Evolutionary conservation across 1,140 invertebrate genomes (phyloP).

Genomic region (Zaprionus vittiger): DNA sequence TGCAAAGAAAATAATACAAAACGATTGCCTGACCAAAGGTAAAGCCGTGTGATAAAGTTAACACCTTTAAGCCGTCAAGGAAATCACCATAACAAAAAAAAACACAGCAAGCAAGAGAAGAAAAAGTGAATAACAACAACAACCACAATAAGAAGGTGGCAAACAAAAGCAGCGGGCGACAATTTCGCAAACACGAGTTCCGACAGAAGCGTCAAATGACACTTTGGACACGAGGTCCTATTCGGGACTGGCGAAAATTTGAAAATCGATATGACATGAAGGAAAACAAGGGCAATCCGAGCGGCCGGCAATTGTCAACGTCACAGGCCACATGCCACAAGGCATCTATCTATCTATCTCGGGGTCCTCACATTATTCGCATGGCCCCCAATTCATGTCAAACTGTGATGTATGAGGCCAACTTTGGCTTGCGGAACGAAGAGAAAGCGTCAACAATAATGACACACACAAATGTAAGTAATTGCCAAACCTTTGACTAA

Average conservation of each 20-base stretch:
- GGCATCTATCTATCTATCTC: conserved; percentile 15
- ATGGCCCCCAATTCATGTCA: conserved; percentile 26
- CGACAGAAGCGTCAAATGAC: conserved; percentile 67
- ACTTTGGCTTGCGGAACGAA: conserved; percentile 39
- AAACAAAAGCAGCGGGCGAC: conserved; percentile 60
- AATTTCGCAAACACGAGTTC: conserved; percentile 71
- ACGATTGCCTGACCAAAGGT: conserved; percentile 40
- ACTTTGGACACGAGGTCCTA: conserved; percentile 73
- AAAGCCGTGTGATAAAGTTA: conserved; percentile 67
- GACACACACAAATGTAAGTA: conserved; percentile 61
- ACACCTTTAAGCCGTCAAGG: conserved; percentile 71
- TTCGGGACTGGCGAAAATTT: conserved; percentile 46
- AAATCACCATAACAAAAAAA: conserved; percentile 46
- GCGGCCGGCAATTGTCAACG: conserved; percentile 38
- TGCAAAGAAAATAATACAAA: conserved; percentile 29
- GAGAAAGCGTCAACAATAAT: conserved; percentile 47
- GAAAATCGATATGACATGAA: conserved; percentile 81
- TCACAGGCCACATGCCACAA: conserved; percentile 38
- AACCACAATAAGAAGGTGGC: conserved; percentile 35
- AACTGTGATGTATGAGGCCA: conserved; percentile 67
- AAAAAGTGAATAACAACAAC: conserved; percentile 13
- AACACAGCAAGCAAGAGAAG: conserved; percentile 14
- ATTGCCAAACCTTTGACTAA: conserved; percentile 64
- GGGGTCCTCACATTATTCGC: not conserved
- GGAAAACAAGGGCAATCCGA: conserved; percentile 59